Evolutionary conservation across 2,113 vertebrate species (phyloP).

Genomic region (Camelus bactrianus): DNA sequence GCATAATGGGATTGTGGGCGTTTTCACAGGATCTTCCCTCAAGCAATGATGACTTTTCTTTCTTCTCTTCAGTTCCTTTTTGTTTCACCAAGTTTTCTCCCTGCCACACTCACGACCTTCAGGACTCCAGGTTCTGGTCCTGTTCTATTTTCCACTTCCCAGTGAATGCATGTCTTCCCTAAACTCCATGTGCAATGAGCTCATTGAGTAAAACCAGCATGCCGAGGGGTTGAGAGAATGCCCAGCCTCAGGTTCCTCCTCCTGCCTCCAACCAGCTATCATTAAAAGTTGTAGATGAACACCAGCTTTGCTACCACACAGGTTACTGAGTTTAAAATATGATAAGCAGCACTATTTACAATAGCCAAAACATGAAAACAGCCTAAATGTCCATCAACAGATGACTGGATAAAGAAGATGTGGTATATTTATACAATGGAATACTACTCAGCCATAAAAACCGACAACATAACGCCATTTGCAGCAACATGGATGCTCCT

Average conservation of each 20-base stretch:
- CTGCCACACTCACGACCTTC: background rate
- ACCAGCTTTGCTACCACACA: background rate
- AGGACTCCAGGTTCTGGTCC: background rate
- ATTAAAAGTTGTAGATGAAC: background rate
- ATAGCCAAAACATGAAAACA: too few species aligned
- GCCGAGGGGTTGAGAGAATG: background rate
- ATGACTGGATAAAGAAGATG: too few species aligned
- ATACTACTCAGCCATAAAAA: too few species aligned
- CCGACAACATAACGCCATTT: too few species aligned
- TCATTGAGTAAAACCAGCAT: rapidly evolving
- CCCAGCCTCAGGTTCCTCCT: background rate
- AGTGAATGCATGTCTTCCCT: background rate
- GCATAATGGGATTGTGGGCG: background rate
- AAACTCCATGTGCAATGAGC: background rate
- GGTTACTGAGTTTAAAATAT: background rate
- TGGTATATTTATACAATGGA: too few species aligned
- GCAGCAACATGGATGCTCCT: too few species aligned
- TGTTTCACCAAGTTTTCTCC: background rate
- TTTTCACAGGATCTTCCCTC: background rate
- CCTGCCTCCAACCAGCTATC: background rate
- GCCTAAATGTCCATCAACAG: too few species aligned
- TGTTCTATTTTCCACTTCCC: background rate
- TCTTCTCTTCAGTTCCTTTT: background rate
- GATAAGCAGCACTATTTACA: background rate
- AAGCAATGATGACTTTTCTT: background rate